Conservation (phyloP, 2,888 invertebrate genomes). For the Hydropsyche betteni region DNA sequence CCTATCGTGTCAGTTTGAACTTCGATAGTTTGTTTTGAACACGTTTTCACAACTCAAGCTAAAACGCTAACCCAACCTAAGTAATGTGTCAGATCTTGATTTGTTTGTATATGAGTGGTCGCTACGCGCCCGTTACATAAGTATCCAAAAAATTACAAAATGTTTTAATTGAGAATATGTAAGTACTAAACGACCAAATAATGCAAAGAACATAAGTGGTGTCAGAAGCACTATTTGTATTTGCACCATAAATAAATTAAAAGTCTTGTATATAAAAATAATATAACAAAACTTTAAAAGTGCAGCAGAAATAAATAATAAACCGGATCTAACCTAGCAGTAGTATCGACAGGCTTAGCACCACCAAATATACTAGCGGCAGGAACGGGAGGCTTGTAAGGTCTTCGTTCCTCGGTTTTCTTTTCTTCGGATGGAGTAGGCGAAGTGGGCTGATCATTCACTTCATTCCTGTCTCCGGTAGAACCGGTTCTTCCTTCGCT, state of each 20-base stretch:
- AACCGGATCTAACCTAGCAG: conserved; percentile 69
- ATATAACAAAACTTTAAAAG: conserved; percentile 2
- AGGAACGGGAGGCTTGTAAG: conserved; percentile 61
- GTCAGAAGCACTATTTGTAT: conserved; percentile 47
- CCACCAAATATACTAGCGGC: conserved; percentile 89
- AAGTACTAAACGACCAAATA: conserved; percentile 48
- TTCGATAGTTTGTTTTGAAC: too few species aligned
- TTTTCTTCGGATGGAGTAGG: conserved; percentile 55
- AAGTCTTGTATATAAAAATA: not conserved
- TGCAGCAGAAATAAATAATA: not conserved
- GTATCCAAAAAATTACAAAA: not conserved
- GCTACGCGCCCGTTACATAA: too few species aligned
- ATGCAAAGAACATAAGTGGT: conserved; percentile 41
- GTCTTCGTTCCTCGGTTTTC: conserved; percentile 45
- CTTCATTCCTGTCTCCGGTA: not conserved
- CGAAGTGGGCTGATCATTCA: not conserved
- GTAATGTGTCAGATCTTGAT: too few species aligned
- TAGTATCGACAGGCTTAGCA: conserved; percentile 94
- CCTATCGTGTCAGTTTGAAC: too few species aligned
- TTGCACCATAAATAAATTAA: conserved; percentile 41
- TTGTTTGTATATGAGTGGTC: too few species aligned
- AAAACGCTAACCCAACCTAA: too few species aligned
- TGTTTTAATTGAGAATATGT: conserved; percentile 34
- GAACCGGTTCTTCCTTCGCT: conserved; percentile 32
- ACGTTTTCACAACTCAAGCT: too few species aligned